These are phyloP conservation scores for Morbakka virulenta DNA, from an alignment of 30 jellyfish, hydroid and myxozoan genomes.

Conservation along the genomic window DNA sequence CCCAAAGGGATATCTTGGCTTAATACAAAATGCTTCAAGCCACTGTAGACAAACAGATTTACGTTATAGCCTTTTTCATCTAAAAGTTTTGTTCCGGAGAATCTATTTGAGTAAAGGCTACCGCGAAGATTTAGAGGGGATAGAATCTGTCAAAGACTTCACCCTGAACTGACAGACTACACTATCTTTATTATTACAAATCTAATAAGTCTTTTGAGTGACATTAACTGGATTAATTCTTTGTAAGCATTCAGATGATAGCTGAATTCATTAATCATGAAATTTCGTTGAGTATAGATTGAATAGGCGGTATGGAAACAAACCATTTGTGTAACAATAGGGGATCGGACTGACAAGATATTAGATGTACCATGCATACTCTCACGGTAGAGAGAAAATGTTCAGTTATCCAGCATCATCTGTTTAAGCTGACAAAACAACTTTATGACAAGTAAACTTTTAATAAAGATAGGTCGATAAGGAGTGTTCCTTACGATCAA, in stretches of 20 bases:
- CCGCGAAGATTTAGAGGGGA: neutral
- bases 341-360: neutral
- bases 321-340: neutral
- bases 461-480: neutral
- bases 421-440: neutral
- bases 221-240: conserved; percentile 70
- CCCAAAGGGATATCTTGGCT: too few relatives aligned
- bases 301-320: neutral
- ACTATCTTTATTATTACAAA: conserved; percentile 21
- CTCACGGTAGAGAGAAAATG: neutral
- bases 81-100: neutral
- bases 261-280: neutral
- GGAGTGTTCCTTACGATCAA: neutral
- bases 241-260: conserved; percentile 20
- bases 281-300: neutral
- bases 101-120: neutral
- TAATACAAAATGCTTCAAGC: too few relatives aligned
- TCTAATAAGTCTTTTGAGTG: conserved; percentile 69
- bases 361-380: neutral
- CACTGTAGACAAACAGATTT: too few relatives aligned
- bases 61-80: too few relatives aligned
- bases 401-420: neutral
- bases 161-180: neutral
- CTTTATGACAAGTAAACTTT: neutral
- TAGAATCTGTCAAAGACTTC: neutral